Evolutionary conservation across 1,140 invertebrate genomes (phyloP), one percentile per base, ranked within the genome.

Genomic region (Protaetia brevitarsis): DNA sequence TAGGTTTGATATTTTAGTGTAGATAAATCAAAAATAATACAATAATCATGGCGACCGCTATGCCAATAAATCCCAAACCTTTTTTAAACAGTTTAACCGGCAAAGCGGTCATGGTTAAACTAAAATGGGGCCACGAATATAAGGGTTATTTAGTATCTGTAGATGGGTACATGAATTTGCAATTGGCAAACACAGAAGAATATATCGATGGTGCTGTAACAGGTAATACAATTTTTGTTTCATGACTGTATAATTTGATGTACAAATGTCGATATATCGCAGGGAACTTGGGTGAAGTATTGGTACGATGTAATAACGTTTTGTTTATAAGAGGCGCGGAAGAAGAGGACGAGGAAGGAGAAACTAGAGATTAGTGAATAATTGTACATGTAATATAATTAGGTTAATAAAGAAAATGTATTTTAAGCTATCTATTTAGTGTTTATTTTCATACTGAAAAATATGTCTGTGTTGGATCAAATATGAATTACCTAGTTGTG

Each of bases 41-140:
- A 41, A 70, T 11, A 51, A 51, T 19, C 41, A 87, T 87, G 86
- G 84, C 89, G 71, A 86, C 90, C 71, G 86, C 92, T 80, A 94
- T 98, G 89, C 97, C 97, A 73, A 92, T 99, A 73, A 99, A 99
- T 81, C 98, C 98, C 2, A 99, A 99, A 86, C 98, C 98, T 67
- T 99, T 99, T 81, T 82, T 99, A 23, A 99, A 99, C 84, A 91
- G 92, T 76, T 84, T 99, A 11, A 98, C 96, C 1, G 98, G 98
- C 23, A 99, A 99, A 83, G 88, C 94, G 36, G 95, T 99, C 10
- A 88, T 98, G 76, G 94, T 98, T 0, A 99, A 99, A 84, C 83
- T 99, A 41, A 99, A 99, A 80, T 99, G 98, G 98, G 97, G 98
- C 28, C 97, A 99, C 79, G 97, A 99, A 82, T 99, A 99, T 79